Base-by-base conservation (phyloP, 2,113 vertebrate genomes). In the Australoheros scitulus region DNA sequence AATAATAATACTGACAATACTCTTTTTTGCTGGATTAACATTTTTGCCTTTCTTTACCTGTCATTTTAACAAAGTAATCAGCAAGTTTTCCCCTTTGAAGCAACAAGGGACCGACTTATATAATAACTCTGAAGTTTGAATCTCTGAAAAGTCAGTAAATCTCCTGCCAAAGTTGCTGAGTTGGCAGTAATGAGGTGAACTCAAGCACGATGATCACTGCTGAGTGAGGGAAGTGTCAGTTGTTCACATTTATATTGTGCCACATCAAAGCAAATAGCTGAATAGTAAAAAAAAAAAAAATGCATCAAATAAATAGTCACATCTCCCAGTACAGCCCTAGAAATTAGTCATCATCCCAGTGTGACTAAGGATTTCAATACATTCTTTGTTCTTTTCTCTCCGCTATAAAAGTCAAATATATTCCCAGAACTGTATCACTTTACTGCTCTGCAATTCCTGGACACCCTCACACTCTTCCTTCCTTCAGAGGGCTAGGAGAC, bases 101-200 rank as follows among this genome's bases (percentile, higher is more conserved):
- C 29, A 32, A 10, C 24, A 70, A 70, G 18, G 43, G 43, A 50
- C 3, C 10, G 50, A 52, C 24, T 52, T 50, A 29, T 70, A 24
- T 29, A 70, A 52, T 52, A 29, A 70, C 15, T 29, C 24, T 52
- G 11, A 32, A 4, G 52, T 72, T 17, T 8, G 11, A 72, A 17
- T 20, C 43, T 70, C 24, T 72, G 43, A 72, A 52, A 72, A 52
- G 17, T 72, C 65, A 52, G 26, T 72, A 72, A 70, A 70, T 70
- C 64, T 50, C 47, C 0, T 50, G 22, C 26, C 64, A 50, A 70
- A 70, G 41, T 20, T 6, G 3, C 50, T 70, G 43, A 70, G 65
- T 50, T 52, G 65, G 65, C 50, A 70, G 50, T 70, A 70, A 70
- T 72, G 17, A 52, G 43, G 17, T 72, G 43, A 47, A 72, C 24